Conservation (phyloP, 2,113 vertebrate species). For the Indri indri region DNA sequence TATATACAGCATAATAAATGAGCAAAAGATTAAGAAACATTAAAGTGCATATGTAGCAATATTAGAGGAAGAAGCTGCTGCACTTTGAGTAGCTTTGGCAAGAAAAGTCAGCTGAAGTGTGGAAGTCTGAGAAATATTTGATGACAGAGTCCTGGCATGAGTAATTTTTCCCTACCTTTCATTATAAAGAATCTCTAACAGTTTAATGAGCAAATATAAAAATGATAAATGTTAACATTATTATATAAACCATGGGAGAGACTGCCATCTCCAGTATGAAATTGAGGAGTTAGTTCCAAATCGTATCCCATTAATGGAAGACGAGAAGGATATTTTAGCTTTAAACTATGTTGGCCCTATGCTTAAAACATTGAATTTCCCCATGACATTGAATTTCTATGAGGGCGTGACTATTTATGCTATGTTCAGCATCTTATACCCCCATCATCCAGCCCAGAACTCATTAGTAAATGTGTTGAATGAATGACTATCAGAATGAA, state of each 20-base stretch:
- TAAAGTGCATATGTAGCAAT: background rate
- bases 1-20: background rate
- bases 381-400: background rate
- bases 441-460: background rate
- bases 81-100: constrained; percentile 45
- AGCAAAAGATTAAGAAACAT: background rate
- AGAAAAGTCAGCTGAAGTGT: constrained; percentile 44
- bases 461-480: background rate
- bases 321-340: constrained; percentile 23
- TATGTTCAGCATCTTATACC: background rate
- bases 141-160: constrained; percentile 65
- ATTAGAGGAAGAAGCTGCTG: constrained; percentile 10
- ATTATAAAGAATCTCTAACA: constrained; percentile 39
- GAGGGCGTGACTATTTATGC: background rate
- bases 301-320: constrained; percentile 47
- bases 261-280: constrained; percentile 44
- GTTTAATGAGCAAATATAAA: constrained; percentile 76
- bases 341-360: background rate
- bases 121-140: constrained; percentile 57
- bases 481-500: background rate
- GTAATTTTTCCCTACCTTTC: constrained; percentile 56
- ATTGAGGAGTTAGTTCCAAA: constrained; percentile 41
- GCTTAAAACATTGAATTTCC: constrained; percentile 19
- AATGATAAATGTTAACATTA: constrained; percentile 71
- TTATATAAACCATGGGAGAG: constrained; percentile 42